phyloP scores from a whole-genome alignment of 2,888 invertebrate genomes.

The Tuberolachnus salignus region DNA sequence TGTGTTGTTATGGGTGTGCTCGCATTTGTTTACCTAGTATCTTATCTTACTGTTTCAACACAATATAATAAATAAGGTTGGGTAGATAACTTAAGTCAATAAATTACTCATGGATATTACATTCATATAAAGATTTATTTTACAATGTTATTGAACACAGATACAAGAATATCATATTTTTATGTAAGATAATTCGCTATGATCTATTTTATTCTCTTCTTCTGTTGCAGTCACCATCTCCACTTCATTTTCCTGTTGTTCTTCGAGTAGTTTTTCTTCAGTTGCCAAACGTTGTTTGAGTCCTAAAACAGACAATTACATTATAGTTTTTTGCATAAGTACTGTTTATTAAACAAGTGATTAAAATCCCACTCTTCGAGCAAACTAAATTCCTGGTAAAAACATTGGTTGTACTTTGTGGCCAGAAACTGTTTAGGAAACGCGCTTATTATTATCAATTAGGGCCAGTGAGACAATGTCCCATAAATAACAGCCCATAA shows the following conservation, averaged over 20 bases:
- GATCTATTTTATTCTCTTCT: slow-evolving; percentile 51
- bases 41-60: slow-evolving; percentile 42
- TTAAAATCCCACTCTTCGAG: too few species aligned
- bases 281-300: slow-evolving; percentile 51
- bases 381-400: too few species aligned
- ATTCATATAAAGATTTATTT: slow-evolving; percentile 5
- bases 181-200: slow-evolving; percentile 51
- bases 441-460: too few species aligned
- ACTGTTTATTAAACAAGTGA: too few species aligned
- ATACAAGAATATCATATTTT: slow-evolving; percentile 43
- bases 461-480: too few species aligned
- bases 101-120: slow-evolving; percentile 41
- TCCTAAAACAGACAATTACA: slow-evolving; percentile 12
- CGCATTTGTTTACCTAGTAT: slow-evolving; percentile 29
- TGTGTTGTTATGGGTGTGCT: slow-evolving; percentile 16
- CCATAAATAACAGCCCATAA: too few species aligned
- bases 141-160: neutral
- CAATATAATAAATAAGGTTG: slow-evolving; percentile 32
- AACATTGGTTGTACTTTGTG: too few species aligned
- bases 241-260: slow-evolving; percentile 54
- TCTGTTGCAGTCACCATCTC: slow-evolving; percentile 39
- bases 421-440: too few species aligned
- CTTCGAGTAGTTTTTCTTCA: slow-evolving; percentile 53
- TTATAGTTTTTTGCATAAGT: neutral
- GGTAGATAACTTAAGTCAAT: slow-evolving; percentile 51